phyloP scores from a whole-genome alignment of 64 coral and sea anemone species.

The Catalaphyllia jardinei region DNA sequence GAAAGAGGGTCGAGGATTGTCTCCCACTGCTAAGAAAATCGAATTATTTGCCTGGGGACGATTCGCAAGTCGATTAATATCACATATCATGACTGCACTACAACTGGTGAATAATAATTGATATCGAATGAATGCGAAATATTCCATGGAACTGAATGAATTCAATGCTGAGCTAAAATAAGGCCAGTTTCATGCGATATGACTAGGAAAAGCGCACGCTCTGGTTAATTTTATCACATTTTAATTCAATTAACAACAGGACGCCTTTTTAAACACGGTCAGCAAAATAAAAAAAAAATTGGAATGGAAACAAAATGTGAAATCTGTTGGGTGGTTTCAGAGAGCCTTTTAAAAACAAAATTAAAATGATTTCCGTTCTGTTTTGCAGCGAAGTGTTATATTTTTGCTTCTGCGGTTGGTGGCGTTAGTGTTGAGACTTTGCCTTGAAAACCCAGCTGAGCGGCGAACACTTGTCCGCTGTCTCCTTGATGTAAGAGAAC shows the following conservation, averaged over 20 bases:
- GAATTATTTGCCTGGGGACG: neutral
- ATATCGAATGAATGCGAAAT: neutral
- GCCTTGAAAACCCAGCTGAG: conserved; percentile 33
- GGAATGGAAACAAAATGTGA: neutral
- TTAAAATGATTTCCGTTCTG: conserved; percentile 28
- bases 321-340: neutral
- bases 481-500: neutral
- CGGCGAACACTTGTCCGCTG: neutral
- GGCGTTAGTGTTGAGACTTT: neutral
- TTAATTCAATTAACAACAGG: conserved; percentile 24
- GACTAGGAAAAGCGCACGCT: neutral
- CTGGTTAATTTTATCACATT: conserved; percentile 31
- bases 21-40: conserved; percentile 22
- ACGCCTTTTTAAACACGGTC: neutral
- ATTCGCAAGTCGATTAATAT: neutral
- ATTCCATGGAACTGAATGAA: neutral
- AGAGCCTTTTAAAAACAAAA: conserved; percentile 15
- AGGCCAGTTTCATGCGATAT: neutral
- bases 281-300: conserved; percentile 15
- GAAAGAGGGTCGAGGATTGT: neutral
- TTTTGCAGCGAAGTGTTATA: conserved; percentile 25
- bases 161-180: neutral
- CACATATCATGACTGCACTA: neutral
- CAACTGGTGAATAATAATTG: neutral
- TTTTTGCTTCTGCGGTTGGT: conserved; percentile 14